Percentiles rank a stretch among this genome's conserved stretches.
These are phyloP conservation scores for Macquaria ambigua DNA, from an alignment of 2,113 vertebrate species.

Conservation along the genomic window DNA sequence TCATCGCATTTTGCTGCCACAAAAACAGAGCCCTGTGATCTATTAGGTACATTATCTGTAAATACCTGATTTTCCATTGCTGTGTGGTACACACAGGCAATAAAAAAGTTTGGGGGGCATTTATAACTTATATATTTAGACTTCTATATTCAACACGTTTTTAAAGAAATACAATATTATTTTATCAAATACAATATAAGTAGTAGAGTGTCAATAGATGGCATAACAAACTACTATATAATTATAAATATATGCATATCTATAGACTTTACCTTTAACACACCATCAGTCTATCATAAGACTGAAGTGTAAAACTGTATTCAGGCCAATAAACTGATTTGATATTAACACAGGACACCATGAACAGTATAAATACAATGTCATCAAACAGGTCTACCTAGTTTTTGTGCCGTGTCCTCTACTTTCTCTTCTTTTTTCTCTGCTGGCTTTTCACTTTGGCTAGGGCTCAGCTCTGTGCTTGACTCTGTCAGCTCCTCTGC, in stretches of 20 bases:
- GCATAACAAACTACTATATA: neutral
- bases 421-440: neutral
- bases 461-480: neutral
- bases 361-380: too few relatives aligned
- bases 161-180: neutral
- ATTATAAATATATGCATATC: neutral
- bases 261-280: neutral
- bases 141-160: neutral
- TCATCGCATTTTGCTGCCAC: too few relatives aligned
- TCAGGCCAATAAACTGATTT: neutral
- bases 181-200: neutral
- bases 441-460: neutral
- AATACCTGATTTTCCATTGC: neutral
- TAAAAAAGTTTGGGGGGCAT: too few relatives aligned
- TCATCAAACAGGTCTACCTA: conserved; percentile 35
- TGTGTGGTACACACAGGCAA: neutral
- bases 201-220: neutral
- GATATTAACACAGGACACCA: neutral
- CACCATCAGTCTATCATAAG: neutral
- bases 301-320: neutral
- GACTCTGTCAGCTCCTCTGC: neutral
- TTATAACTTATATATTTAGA: neutral
- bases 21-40: too few relatives aligned
- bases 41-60: neutral
- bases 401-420: conserved; percentile 3